Evolutionary conservation across 2,888 invertebrate genomes (phyloP).

Genomic region (Drosophila koepferae): DNA sequence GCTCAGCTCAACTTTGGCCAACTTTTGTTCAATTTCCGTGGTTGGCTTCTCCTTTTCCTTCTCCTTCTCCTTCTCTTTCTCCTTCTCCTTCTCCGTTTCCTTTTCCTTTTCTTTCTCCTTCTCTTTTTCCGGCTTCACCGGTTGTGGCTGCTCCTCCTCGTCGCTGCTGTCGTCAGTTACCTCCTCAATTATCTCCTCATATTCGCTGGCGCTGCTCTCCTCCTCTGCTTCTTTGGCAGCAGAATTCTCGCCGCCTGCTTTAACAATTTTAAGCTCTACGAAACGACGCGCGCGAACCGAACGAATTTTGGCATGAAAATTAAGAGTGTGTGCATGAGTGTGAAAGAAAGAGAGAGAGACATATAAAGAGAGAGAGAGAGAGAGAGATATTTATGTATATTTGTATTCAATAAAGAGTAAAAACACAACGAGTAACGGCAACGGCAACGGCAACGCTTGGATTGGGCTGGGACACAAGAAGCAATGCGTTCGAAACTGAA

Average conservation of each 20-base stretch:
- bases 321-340: slow-evolving; percentile 31
- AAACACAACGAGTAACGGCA: slow-evolving; percentile 28
- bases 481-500: slow-evolving; percentile 13
- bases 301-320: slow-evolving; percentile 9
- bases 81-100: background rate
- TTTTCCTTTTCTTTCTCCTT: slow-evolving; percentile 20
- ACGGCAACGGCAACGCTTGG: background rate
- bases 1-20: slow-evolving; percentile 64
- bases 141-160: slow-evolving; percentile 49
- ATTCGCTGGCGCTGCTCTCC: slow-evolving; percentile 83
- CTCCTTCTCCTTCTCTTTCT: slow-evolving; percentile 14
- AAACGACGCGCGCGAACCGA: slow-evolving; percentile 39
- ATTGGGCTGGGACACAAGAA: slow-evolving; percentile 10
- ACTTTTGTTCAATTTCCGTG: slow-evolving; percentile 54
- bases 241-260: slow-evolving; percentile 85
- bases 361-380: slow-evolving; percentile 17
- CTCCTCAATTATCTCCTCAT: slow-evolving; percentile 84
- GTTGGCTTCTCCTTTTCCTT: slow-evolving; percentile 21
- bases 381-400: slow-evolving; percentile 11
- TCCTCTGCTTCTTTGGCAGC: slow-evolving; percentile 69
- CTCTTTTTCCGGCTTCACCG: slow-evolving; percentile 18
- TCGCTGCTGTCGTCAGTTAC: slow-evolving; percentile 82
- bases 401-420: slow-evolving; percentile 12
- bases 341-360: slow-evolving; percentile 37
- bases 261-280: slow-evolving; percentile 77